Evolutionary conservation across 2,113 vertebrate species (phyloP), one percentile per base, ranked within the genome.

Genomic region (Puffinus mauretanicus): DNA sequence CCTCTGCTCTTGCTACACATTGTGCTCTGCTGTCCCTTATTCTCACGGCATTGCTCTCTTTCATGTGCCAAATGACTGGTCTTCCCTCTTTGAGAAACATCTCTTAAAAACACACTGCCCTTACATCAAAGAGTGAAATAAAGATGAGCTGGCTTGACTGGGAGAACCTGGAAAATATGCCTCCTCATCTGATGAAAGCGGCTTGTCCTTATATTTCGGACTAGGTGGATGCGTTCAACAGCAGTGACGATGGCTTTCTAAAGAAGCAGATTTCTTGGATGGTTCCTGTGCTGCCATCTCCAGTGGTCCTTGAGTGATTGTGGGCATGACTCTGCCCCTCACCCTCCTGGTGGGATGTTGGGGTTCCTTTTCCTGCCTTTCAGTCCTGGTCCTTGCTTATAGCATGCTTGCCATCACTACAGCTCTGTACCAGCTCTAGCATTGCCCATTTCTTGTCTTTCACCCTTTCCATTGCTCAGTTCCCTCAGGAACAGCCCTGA

Each of bases 111-210:
- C 66, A 80, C 57, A 36, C 58, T 90, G 54, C 51, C n/a, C 36
- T 94, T 44, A 80, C 70, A 91, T 96, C 95, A 97, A 95, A 96
- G 87, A 76, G 16, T 55, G 71, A 90, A 93, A 88, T 93, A 85
- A 90, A 91, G 51, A 71, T 69, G 70, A 91, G 66, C 82, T 93
- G 67, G 46, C 77, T 90, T 91, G 66, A 73, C 89, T 77, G 51
- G 84, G 66, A 89, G 70, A 90, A 76, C 72, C 38, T 95, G 81
- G 91, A 86, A 87, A 95, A 82, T 80, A 55, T 19, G 9, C 15
- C 8, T 85, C 30, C 64, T 96, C 82, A 44, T 47, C 58, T 83
- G 89, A 86, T 88, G 86, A 87, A 96, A 96, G 71, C 0, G 2
- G 14, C 42, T 93, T 85, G 17, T 70, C 42, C 54, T 71, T 62